Conservation (phyloP, 2,113 vertebrate species). For the Caranx ignobilis region DNA sequence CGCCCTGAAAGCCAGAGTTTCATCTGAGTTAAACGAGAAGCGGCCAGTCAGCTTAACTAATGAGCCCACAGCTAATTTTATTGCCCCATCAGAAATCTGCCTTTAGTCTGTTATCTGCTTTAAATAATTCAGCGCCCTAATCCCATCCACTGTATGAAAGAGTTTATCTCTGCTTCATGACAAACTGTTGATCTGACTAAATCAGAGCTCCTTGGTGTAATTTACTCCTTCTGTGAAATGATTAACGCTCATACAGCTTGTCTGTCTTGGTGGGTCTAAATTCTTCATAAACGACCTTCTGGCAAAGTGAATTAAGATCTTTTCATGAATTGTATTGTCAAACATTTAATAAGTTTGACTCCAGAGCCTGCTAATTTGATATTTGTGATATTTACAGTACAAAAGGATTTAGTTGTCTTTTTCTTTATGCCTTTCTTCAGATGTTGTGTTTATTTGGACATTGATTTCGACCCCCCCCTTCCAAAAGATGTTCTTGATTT, state of each 20-base stretch:
- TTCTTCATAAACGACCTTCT: constrained; percentile 5
- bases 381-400: not conserved
- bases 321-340: constrained; percentile 4
- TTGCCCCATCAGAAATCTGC: constrained; percentile 19
- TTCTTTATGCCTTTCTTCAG: not conserved
- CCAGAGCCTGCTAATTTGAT: not conserved
- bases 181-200: constrained; percentile 19
- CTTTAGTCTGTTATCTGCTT: constrained; percentile 3
- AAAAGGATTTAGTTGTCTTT: not conserved
- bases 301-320: constrained; percentile 6
- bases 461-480: not conserved
- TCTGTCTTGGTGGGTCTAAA: constrained; percentile 3
- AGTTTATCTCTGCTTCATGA: constrained; percentile 26
- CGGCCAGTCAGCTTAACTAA: not conserved
- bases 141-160: constrained; percentile 26
- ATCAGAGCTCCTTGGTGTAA: constrained; percentile 18
- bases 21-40: constrained; percentile 4
- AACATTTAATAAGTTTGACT: not conserved
- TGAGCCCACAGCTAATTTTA: constrained; percentile 9
- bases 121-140: constrained; percentile 37
- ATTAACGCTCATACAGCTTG: constrained; percentile 20
- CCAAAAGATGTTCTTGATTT: not conserved
- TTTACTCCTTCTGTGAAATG: constrained; percentile 23
- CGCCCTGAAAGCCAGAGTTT: constrained; percentile 16
- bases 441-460: not conserved